These are phyloP conservation scores for Poeciliopsis retropinna DNA, from an alignment of 2,113 vertebrate genomes.

Conservation along the genomic window DNA sequence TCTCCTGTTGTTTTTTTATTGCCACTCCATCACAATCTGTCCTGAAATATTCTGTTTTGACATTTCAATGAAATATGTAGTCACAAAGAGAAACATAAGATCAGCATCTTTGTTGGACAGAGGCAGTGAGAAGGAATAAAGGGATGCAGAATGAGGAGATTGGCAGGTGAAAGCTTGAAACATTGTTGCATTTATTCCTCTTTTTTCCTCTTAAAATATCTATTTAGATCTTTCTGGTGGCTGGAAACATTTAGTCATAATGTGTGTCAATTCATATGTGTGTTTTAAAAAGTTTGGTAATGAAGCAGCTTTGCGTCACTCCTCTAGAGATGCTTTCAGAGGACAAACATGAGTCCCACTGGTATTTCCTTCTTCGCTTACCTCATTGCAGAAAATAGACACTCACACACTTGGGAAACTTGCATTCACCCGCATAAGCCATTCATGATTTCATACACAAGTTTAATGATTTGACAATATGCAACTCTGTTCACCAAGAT, in stretches of 20 bases:
- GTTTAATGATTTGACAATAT: conserved; percentile 23
- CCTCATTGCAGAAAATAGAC: conserved; percentile 46
- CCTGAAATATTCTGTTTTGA: conserved; percentile 35
- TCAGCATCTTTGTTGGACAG: conserved; percentile 24
- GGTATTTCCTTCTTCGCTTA: conserved; percentile 68
- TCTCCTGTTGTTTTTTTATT: conserved; percentile 26
- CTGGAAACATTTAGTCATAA: conserved; percentile 52
- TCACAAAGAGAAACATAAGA: conserved; percentile 41
- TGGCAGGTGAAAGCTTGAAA: conserved; percentile 54
- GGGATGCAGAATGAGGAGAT: conserved; percentile 2
- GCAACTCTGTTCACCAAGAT: conserved; percentile 1
- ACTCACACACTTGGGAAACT: background rate
- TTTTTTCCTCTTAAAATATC: background rate
- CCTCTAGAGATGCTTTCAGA: conserved; percentile 70
- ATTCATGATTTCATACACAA: conserved; percentile 16
- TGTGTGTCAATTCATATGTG: conserved; percentile 23
- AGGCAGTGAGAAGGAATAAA: background rate
- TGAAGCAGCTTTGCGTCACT: conserved; percentile 71
- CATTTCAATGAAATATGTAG: conserved; percentile 40
- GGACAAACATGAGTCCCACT: conserved; percentile 75
- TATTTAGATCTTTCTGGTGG: conserved; percentile 53
- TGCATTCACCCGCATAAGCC: background rate
- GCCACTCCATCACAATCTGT: conserved; percentile 31
- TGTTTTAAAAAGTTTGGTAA: conserved; percentile 48
- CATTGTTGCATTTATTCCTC: conserved; percentile 41